Percentiles rank a stretch among this genome's conserved stretches.
Conservation (phyloP, 2,797 vertebrate genomes). For the Orestias chungarensis region DNA sequence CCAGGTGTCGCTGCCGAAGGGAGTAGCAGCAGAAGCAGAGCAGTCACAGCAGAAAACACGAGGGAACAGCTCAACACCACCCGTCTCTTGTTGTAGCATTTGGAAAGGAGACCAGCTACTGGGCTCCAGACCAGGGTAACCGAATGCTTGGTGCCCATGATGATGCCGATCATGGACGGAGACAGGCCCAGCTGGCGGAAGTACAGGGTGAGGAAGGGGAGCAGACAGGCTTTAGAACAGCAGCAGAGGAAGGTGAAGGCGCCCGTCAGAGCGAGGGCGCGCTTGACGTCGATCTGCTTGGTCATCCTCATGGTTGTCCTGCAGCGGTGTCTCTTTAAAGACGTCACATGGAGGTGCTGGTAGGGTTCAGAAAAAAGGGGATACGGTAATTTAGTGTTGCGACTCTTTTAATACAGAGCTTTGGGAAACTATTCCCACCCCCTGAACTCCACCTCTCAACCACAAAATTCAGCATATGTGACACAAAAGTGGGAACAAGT, state of each 20-base stretch:
- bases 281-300: constrained; percentile 84
- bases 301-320: constrained; percentile 77
- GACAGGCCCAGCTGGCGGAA: constrained; percentile 85
- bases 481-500: no score
- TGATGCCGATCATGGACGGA: constrained; percentile 81
- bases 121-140: constrained; percentile 81
- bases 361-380: constrained; percentile 1
- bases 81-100: constrained; percentile 77
- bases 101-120: constrained; percentile 75
- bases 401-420: neutral
- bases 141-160: constrained; percentile 83
- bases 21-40: constrained; percentile 80
- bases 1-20: constrained; percentile 50
- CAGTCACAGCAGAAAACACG: constrained; percentile 74
- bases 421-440: neutral
- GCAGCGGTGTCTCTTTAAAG: neutral
- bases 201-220: constrained; percentile 89
- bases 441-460: neutral
- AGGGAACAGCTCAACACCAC: constrained; percentile 76
- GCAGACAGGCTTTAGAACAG: constrained; percentile 79
- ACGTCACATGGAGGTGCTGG: constrained; percentile 38
- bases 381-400: neutral
- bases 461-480: neutral
- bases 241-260: constrained; percentile 82
- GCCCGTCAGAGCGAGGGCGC: constrained; percentile 80